Conservation (phyloP, 2,797 vertebrate species). For the Peromyscus aztecus region DNA sequence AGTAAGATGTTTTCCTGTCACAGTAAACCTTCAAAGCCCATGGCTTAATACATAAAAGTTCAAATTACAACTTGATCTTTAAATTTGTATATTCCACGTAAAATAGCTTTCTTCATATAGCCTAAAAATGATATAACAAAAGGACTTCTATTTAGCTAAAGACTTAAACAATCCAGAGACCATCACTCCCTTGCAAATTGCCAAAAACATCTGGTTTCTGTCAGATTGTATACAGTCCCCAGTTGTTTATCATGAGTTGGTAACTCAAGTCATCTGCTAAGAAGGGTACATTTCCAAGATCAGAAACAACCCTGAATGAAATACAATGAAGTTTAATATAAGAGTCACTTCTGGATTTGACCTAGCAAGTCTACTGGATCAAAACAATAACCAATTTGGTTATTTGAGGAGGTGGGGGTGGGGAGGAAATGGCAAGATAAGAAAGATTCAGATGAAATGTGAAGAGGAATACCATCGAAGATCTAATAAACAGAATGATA, state of each 20-base stretch:
- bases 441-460: background rate
- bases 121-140: constrained; percentile 1
- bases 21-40: background rate
- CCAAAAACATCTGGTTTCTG: constrained; percentile 52
- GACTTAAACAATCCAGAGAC: constrained; percentile 30
- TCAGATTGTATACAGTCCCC: constrained; percentile 1
- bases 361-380: background rate
- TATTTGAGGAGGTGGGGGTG: background rate
- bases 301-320: background rate
- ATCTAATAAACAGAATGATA: background rate
- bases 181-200: background rate
- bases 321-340: background rate
- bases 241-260: background rate
- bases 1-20: background rate
- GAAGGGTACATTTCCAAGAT: constrained; percentile 13
- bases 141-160: constrained; percentile 43
- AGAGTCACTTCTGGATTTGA: constrained; percentile 18
- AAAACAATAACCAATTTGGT: constrained; percentile 24
- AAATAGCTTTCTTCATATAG: constrained; percentile 23
- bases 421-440: background rate
- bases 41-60: background rate
- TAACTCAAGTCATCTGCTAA: constrained; percentile 38
- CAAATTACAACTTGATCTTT: background rate
- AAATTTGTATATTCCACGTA: background rate
- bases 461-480: background rate